Evolutionary conservation across 1,140 invertebrate species (phyloP), one percentile per base, ranked within the genome.

Genomic region (Diorhabda sublineata): DNA sequence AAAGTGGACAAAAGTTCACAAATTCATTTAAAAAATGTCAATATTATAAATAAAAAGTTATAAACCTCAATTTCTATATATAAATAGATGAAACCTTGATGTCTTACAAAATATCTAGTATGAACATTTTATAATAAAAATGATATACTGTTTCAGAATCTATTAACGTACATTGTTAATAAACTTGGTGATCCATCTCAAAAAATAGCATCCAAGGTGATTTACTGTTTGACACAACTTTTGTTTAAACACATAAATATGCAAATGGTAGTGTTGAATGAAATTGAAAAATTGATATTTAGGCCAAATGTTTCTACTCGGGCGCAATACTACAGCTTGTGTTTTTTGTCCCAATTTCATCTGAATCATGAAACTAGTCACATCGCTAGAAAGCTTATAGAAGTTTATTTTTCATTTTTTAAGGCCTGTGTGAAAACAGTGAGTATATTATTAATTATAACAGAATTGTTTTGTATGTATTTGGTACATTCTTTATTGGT

Each of bases 371-470:
- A 91, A 6, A 91, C 96, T 62, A 83, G 84, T 3, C 85, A 91
- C 63, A 83, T 98, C 11, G 95, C 96, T 1, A 88, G 87, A 69
- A 90, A 88, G 73, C 82, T 98, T 9, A 91, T 98, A 7, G 85
- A 90, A 65, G 89, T 98, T n/a, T 98, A 98, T 81, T 96, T 99
- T 78, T 89, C 92, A 0, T 95, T 98, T 77, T 99, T 99, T 83
- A 98, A 96, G 84, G 92, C 95, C 61, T 90, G 91, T 58, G 87
- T 96, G 9, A 94, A 95, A 80, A 92, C 90, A 82, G 88, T 89
- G 75, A 66, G 61, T 61, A 66, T 67, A 67, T 69, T 26, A 43
- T 61, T 61, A 58, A 70, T 43, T 73, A 73, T 71, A 82, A 81
- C 9, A 42, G 5, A 42, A 61, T 26, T 26, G 26, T 26, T 26